Percentiles rank a stretch among this genome's conserved stretches.
Evolutionary conservation across 2,113 vertebrate species (phyloP).

Genomic region (Leptosomus discolor): DNA sequence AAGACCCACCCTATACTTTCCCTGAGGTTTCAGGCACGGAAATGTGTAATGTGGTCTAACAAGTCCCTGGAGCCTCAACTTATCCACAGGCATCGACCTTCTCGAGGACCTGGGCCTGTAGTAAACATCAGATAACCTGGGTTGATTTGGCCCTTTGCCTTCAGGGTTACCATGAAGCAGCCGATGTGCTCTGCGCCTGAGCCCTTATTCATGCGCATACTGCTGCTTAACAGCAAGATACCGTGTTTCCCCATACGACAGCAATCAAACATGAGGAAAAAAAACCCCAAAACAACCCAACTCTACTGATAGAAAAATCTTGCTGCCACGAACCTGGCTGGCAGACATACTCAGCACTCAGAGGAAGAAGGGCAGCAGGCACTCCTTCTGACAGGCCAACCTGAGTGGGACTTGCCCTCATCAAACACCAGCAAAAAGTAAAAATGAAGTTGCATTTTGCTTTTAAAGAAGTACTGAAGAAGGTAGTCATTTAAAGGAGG

Average conservation of each 20-base stretch:
- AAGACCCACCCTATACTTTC: rapidly evolving
- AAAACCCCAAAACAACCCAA: neutral
- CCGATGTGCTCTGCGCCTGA: neutral
- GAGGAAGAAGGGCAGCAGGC: neutral
- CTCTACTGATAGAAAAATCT: neutral
- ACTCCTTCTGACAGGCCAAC: neutral
- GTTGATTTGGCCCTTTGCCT: neutral
- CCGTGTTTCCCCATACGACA: neutral
- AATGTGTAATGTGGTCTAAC: neutral
- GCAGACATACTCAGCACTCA: neutral
- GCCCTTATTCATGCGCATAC: neutral
- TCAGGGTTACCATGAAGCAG: neutral
- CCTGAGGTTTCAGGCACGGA: neutral
- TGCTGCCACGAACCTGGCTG: neutral
- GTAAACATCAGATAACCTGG: neutral
- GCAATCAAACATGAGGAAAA: neutral
- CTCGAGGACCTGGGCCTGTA: neutral
- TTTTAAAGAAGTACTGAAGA: neutral
- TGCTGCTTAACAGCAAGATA: neutral
- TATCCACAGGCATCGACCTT: neutral
- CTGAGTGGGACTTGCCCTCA: neutral
- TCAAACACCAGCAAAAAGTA: neutral
- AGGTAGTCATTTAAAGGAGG: neutral
- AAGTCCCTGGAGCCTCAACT: neutral
- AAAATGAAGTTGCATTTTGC: neutral